A percentile compares a stretch with the other conserved stretches of the same genome.
phyloP scores from a whole-genome alignment of 2,888 invertebrate genomes.

The Chironomus tentans region DNA sequence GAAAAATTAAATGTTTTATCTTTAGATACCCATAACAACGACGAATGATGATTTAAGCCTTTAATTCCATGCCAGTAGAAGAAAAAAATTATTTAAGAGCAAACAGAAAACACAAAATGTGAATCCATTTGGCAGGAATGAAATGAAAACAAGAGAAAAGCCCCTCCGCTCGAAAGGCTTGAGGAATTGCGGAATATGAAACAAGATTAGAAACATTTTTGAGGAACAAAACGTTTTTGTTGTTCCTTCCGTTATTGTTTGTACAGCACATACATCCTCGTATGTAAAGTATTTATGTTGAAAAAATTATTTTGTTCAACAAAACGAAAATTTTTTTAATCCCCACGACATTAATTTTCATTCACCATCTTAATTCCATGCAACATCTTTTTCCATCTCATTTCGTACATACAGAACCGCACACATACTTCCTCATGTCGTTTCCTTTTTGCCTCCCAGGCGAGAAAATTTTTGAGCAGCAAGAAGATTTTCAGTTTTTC shows the following conservation, averaged over 20 bases:
- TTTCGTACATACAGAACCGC: too few species aligned
- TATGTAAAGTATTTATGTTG: not conserved
- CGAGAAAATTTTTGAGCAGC: not conserved
- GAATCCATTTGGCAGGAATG: too few species aligned
- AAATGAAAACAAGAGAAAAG: too few species aligned
- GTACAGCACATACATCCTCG: not conserved
- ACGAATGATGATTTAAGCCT: constrained; percentile 13
- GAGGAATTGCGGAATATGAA: not conserved
- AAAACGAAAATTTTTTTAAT: not conserved
- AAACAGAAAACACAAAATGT: too few species aligned
- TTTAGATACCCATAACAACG: not conserved
- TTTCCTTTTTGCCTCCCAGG: too few species aligned
- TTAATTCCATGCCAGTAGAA: not conserved
- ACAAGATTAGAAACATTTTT: not conserved
- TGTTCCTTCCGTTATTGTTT: too few species aligned
- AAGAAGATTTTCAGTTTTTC: not conserved
- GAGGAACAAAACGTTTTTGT: not conserved
- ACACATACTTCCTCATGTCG: too few species aligned
- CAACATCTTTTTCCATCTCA: not conserved
- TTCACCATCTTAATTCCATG: not conserved
- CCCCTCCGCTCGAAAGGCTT: not conserved
- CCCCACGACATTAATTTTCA: constrained; percentile 6
- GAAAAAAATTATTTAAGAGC: too few species aligned
- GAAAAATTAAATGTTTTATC: too few species aligned
- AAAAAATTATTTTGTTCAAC: not conserved